Percentiles rank a stretch among this genome's conserved stretches.
phyloP scores from a whole-genome alignment of 2,113 vertebrate species.

The Pachypanchax playfairii region DNA sequence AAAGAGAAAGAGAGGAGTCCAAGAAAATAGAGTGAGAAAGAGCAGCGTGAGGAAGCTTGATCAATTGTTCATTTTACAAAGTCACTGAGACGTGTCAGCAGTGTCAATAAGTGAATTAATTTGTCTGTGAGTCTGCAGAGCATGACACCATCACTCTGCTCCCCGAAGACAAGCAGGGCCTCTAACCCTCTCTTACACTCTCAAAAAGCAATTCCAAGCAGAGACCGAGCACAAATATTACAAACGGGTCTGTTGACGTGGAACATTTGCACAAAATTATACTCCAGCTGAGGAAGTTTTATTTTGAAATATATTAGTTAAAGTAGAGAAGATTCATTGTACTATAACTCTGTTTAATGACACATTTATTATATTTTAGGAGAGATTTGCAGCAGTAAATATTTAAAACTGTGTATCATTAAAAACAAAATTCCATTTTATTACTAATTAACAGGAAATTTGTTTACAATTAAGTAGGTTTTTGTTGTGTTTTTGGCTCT shows the following conservation, averaged over 20 bases:
- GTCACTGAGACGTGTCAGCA: constrained; percentile 85
- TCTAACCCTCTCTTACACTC: constrained; percentile 51
- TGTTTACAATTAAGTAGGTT: too few species aligned
- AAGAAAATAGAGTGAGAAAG: constrained; percentile 34
- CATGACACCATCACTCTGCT: constrained; percentile 73
- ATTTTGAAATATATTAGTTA: too few species aligned
- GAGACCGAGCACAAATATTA: constrained; percentile 26
- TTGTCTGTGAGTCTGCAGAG: constrained; percentile 80
- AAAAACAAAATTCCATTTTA: too few species aligned
- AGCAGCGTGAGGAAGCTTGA: constrained; percentile 72
- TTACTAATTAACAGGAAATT: too few species aligned
- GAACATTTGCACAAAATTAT: constrained; percentile 32
- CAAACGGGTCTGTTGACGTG: constrained; percentile 23
- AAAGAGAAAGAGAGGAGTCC: constrained; percentile 60
- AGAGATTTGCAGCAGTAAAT: too few species aligned
- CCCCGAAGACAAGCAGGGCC: constrained; percentile 58
- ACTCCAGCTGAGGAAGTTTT: constrained; percentile 6
- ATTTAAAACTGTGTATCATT: too few species aligned
- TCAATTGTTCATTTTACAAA: constrained; percentile 96
- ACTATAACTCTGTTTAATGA: too few species aligned
- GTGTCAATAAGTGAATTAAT: constrained; percentile 89
- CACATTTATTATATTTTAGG: too few species aligned
- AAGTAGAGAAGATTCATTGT: too few species aligned
- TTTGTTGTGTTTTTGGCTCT: too few species aligned
- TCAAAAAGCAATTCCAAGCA: constrained; percentile 30